Conservation (phyloP, 2,113 vertebrate species). For the Chaetodon trifascialis region DNA sequence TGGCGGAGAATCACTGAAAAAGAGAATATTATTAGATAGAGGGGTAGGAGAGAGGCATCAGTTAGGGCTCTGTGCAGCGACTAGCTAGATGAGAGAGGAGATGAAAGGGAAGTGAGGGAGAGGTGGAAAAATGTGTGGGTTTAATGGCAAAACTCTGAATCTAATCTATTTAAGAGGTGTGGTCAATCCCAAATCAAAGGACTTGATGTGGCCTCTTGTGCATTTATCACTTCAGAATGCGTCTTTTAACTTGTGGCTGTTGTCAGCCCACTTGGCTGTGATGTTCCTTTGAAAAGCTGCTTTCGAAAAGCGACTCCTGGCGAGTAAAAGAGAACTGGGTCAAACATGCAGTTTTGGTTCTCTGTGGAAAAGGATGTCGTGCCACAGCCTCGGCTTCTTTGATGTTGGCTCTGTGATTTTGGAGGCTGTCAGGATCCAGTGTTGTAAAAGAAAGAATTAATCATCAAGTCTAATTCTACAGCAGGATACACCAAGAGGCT, state of each 20-base stretch:
- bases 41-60: constrained; percentile 31
- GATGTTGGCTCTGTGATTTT: constrained; percentile 58
- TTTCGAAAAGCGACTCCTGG: constrained; percentile 20
- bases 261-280: constrained; percentile 27
- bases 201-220: constrained; percentile 15
- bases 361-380: constrained; percentile 29
- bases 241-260: constrained; percentile 29
- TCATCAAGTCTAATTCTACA: constrained; percentile 45
- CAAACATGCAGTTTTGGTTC: constrained; percentile 59
- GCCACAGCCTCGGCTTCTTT: constrained; percentile 55
- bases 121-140: constrained; percentile 30
- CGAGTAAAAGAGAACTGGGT: constrained; percentile 60
- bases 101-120: constrained; percentile 58
- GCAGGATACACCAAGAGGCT: constrained; percentile 9
- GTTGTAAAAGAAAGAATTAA: constrained; percentile 37
- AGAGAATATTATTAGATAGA: constrained; percentile 54
- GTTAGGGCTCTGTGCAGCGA: background rate
- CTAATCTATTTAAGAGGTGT: constrained; percentile 44
- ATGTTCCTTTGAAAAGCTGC: constrained; percentile 36
- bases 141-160: constrained; percentile 41
- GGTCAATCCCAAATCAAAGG: constrained; percentile 40
- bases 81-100: constrained; percentile 30
- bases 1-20: constrained; percentile 34
- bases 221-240: constrained; percentile 13
- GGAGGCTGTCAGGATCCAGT: constrained; percentile 31